phyloP scores from a whole-genome alignment of 2,888 invertebrate species.

The Protodeltote pygarga region DNA sequence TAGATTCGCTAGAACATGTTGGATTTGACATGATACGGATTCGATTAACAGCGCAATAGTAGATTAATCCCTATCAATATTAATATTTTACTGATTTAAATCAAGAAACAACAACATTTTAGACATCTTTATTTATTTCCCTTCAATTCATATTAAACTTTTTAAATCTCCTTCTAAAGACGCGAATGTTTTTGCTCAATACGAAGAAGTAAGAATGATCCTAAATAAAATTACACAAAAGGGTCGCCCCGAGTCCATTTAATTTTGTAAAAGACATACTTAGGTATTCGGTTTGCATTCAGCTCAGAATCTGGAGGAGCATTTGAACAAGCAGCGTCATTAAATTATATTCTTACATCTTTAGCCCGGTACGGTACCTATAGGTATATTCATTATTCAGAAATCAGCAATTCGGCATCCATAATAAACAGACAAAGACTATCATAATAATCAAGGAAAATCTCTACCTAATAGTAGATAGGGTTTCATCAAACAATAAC shows the following conservation, averaged over 20 bases:
- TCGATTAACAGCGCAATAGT: too few species aligned
- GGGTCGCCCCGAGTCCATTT: slow-evolving; percentile 2
- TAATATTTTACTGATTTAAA: too few species aligned
- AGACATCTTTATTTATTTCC: too few species aligned
- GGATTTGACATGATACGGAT: slow-evolving; percentile 16
- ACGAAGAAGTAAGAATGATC: slow-evolving; percentile 9
- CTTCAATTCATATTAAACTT: too few species aligned
- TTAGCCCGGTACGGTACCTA: not conserved
- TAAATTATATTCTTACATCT: slow-evolving; percentile 15
- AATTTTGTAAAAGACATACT: slow-evolving; percentile 13
- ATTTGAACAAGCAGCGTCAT: slow-evolving; percentile 3
- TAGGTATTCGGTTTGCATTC: slow-evolving; percentile 11
- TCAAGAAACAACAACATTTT: too few species aligned
- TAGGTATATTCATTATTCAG: slow-evolving; percentile 18
- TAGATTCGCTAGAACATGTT: slow-evolving; percentile 28
- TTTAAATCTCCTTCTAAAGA: too few species aligned
- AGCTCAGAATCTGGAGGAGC: slow-evolving; percentile 7
- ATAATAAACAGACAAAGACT: slow-evolving; percentile 21
- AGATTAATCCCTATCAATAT: too few species aligned
- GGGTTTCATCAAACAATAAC: slow-evolving; percentile 32
- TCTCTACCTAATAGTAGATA: too few species aligned
- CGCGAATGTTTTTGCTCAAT: not conserved
- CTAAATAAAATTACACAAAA: slow-evolving; percentile 7
- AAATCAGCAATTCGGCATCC: too few species aligned
- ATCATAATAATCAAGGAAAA: slow-evolving; percentile 14